Evolutionary conservation across 2,888 invertebrate genomes (phyloP).

Genomic region (Perdita meconis): DNA sequence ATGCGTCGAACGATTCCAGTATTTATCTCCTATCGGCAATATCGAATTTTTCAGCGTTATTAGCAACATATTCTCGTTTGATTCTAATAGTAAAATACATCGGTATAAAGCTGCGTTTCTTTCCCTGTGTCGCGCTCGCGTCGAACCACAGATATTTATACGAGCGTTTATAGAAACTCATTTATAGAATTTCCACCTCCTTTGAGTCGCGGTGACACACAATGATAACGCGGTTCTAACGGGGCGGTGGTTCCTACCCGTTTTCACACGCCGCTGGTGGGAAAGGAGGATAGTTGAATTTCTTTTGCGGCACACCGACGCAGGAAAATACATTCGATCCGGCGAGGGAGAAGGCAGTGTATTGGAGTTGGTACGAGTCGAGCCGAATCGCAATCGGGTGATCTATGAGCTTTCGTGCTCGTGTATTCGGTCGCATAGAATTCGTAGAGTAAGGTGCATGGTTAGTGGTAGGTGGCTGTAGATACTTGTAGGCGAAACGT

Average conservation of each 20-base stretch:
- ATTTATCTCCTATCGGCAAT: no score
- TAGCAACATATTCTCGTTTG: no score
- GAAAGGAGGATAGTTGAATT: constrained; percentile 37
- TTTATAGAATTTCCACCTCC: constrained; percentile 21
- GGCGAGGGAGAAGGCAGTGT: background rate
- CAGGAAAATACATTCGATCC: constrained; percentile 32
- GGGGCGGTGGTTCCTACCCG: constrained; percentile 9
- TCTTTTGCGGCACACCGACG: constrained; percentile 2
- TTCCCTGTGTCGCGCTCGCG: no score
- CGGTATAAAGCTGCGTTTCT: no score
- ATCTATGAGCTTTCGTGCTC: constrained; percentile 24
- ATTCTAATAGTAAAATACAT: no score
- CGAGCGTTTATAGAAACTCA: constrained; percentile 20
- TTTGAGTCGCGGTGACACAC: constrained; percentile 13
- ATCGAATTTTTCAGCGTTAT: no score
- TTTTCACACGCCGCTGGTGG: constrained; percentile 26
- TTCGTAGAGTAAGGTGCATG: constrained; percentile 9
- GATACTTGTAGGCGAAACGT: constrained; percentile 23
- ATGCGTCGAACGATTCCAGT: constrained; percentile 33
- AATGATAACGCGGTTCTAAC: constrained; percentile 34
- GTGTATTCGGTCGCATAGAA: constrained; percentile 14
- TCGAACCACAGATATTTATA: constrained; percentile 8
- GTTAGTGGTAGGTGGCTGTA: constrained; percentile 15
- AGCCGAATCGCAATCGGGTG: constrained; percentile 10
- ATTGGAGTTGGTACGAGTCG: constrained; percentile 20